Conservation (phyloP, 2,888 invertebrate species). For the Pemphredon lugubris region DNA sequence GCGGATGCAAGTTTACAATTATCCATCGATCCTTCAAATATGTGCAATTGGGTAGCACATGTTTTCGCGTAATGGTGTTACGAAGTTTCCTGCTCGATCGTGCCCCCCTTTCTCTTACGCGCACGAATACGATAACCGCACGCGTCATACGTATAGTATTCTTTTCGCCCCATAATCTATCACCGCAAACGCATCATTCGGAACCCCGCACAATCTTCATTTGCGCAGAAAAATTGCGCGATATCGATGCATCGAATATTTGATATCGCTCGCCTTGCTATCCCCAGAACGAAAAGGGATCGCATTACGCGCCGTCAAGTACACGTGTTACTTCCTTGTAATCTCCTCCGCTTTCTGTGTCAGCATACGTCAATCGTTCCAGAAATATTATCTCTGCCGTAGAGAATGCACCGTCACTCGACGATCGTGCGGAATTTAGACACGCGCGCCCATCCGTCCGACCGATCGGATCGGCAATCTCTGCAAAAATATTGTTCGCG, state of each 20-base stretch:
- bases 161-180: no score
- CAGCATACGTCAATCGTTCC: slow-evolving; percentile 42
- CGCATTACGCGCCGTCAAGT: slow-evolving; percentile 59
- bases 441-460: slow-evolving; percentile 12
- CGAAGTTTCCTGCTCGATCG: no score
- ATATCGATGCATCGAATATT: slow-evolving; percentile 17
- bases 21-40: no score
- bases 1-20: no score
- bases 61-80: no score
- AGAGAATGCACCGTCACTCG: slow-evolving; percentile 15
- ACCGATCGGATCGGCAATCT: background rate
- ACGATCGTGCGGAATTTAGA: slow-evolving; percentile 25
- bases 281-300: slow-evolving; percentile 30
- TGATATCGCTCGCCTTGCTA: slow-evolving; percentile 31
- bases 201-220: no score
- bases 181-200: no score
- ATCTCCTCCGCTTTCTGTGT: slow-evolving; percentile 51
- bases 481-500: background rate
- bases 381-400: slow-evolving; percentile 32
- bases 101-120: no score
- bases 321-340: slow-evolving; percentile 65
- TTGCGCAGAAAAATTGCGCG: slow-evolving; percentile 1
- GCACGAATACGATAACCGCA: no score
- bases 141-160: no score
- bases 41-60: no score